These are phyloP conservation scores for Torymus auratus DNA, from an alignment of 2,888 invertebrate species.

Conservation along the genomic window DNA sequence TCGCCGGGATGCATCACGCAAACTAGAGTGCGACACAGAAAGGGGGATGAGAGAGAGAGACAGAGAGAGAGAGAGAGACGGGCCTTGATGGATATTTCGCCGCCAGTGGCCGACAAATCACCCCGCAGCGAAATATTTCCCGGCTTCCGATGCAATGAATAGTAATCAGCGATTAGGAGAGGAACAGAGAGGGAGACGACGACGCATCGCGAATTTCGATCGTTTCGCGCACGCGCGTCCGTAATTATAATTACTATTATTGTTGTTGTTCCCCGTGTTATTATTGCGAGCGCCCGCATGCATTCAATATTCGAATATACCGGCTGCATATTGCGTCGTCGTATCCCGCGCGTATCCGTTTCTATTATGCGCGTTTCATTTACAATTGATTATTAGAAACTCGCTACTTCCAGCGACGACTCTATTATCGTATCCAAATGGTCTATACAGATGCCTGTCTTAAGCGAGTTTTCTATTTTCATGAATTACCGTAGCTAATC, in stretches of 20 bases:
- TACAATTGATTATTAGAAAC: constrained; percentile 51
- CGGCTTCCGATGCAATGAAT: constrained; percentile 53
- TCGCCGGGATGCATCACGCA: background rate
- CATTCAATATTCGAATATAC: constrained; percentile 49
- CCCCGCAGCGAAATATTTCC: constrained; percentile 38
- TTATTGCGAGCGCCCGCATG: constrained; percentile 18
- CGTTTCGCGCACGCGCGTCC: constrained; percentile 27
- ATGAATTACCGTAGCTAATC: constrained; percentile 9
- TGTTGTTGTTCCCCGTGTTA: constrained; percentile 38
- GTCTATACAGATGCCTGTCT: background rate
- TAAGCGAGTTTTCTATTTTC: constrained; percentile 9
- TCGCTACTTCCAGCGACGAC: constrained; percentile 32
- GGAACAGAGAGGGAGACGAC: background rate
- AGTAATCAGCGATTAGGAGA: constrained; percentile 56
- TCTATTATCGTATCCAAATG: constrained; percentile 34
- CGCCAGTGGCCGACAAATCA: constrained; percentile 36
- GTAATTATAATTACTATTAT: constrained; percentile 52
- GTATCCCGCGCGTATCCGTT: constrained; percentile 19
- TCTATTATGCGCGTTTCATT: constrained; percentile 54
- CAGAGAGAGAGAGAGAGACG: background rate
- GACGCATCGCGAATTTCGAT: constrained; percentile 44
- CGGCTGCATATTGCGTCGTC: too few species aligned
- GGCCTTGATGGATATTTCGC: constrained; percentile 41
- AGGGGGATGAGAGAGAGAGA: background rate
- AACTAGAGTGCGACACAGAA: background rate